Evolutionary conservation across 2,113 vertebrate genomes (phyloP).

Genomic region (Gambusia affinis): DNA sequence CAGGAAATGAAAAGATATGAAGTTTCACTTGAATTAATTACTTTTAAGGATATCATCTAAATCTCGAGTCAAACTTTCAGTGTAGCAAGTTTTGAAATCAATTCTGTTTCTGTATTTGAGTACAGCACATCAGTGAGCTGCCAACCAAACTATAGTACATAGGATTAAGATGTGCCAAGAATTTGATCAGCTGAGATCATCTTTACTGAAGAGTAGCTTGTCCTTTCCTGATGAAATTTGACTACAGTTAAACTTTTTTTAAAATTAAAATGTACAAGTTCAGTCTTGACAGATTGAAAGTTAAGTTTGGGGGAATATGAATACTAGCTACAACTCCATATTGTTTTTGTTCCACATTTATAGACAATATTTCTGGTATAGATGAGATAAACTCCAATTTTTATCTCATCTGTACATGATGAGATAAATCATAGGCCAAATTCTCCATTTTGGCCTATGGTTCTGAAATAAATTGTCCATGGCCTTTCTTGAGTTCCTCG

Average conservation of each 20-base stretch:
- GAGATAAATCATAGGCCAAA: too few species aligned
- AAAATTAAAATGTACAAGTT: too few species aligned
- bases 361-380: neutral
- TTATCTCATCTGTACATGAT: too few species aligned
- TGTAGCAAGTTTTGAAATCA: neutral
- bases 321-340: neutral
- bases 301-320: neutral
- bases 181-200: too few species aligned
- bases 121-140: too few species aligned
- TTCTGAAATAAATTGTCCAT: neutral
- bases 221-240: too few species aligned
- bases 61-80: neutral
- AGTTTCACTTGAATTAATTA: neutral
- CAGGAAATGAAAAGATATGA: neutral
- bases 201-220: too few species aligned
- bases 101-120: neutral
- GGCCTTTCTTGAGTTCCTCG: neutral
- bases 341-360: neutral
- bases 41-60: constrained; percentile 3
- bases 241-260: too few species aligned
- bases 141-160: too few species aligned
- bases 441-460: neutral
- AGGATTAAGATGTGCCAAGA: too few species aligned
- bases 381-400: neutral
- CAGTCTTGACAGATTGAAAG: neutral